Percentiles rank a stretch among this genome's conserved stretches.
Evolutionary conservation across 2,888 invertebrate genomes (phyloP).

Genomic region (Lasioglossum villosulum): DNA sequence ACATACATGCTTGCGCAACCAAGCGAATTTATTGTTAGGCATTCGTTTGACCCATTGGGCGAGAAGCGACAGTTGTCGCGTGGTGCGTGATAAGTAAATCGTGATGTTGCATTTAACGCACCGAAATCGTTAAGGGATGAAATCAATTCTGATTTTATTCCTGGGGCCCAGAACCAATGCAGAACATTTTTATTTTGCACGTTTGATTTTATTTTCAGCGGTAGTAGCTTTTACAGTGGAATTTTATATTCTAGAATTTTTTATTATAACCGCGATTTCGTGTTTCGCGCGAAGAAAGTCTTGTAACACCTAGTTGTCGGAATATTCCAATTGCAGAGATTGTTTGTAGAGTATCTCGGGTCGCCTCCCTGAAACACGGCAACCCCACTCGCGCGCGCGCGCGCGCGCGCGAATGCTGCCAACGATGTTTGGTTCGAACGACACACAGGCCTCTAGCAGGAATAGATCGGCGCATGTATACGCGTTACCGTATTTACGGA

Average conservation of each 20-base stretch:
- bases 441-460: neutral
- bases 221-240: too few relatives aligned
- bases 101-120: too few relatives aligned
- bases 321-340: neutral
- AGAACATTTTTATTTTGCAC: too few relatives aligned
- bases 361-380: neutral
- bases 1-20: conserved; percentile 24
- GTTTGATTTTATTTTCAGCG: too few relatives aligned
- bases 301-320: neutral
- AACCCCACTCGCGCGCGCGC: neutral
- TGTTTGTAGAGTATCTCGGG: neutral
- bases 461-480: neutral
- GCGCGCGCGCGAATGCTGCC: neutral
- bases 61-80: too few relatives aligned
- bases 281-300: neutral
- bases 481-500: neutral
- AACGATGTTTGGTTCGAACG: neutral
- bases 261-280: neutral
- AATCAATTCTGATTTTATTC: too few relatives aligned
- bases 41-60: neutral
- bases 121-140: too few relatives aligned
- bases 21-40: neutral
- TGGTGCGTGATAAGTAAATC: too few relatives aligned
- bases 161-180: too few relatives aligned
- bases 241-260: too few relatives aligned